phyloP scores from a whole-genome alignment of 2,797 vertebrate genomes.

The Falco naumanni region DNA sequence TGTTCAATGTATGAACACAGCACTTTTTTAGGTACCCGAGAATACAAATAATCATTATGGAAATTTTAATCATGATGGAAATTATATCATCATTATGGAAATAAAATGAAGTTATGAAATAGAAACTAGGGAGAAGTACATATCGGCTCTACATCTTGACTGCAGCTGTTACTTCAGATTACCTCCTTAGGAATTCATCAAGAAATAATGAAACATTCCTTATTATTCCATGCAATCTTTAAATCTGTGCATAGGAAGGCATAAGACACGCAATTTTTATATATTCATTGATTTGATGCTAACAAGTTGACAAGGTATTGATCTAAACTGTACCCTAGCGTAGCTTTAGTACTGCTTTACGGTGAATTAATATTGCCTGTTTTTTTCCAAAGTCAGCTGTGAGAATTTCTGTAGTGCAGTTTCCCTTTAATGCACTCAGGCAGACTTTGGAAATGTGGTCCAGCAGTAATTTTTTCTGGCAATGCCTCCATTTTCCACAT shows the following conservation, averaged over 20 bases:
- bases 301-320: not conserved
- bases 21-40: not conserved
- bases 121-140: not conserved
- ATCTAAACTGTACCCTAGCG: not conserved
- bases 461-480: slow-evolving; percentile 9
- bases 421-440: not conserved
- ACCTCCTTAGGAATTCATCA: not conserved
- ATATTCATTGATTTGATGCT: not conserved
- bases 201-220: slow-evolving; percentile 4
- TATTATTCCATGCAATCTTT: not conserved
- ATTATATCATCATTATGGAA: not conserved
- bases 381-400: not conserved
- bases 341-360: not conserved
- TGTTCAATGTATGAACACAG: not conserved
- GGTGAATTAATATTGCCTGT: not conserved
- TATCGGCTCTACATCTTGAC: not conserved
- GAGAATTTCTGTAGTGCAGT: not conserved
- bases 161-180: slow-evolving; percentile 10
- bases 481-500: not conserved
- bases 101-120: not conserved
- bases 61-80: not conserved
- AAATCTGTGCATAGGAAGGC: not conserved
- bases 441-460: not conserved
- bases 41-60: not conserved
- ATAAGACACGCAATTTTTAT: not conserved